phyloP scores from a whole-genome alignment of 2,113 vertebrate genomes.

The Rhinolophus sinicus region DNA sequence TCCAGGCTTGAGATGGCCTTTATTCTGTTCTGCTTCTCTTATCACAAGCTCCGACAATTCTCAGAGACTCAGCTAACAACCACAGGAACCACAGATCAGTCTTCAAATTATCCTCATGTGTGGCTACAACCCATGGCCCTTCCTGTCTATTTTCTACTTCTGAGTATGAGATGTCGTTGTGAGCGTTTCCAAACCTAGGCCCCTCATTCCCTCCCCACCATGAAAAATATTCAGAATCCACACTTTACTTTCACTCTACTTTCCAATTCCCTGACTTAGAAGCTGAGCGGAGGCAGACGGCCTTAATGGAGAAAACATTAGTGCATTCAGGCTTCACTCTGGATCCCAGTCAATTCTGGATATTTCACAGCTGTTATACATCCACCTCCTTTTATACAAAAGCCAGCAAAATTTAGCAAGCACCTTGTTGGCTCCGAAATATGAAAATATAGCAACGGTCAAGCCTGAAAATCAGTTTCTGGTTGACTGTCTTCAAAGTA shows the following conservation, averaged over 20 bases:
- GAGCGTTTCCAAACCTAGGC: neutral
- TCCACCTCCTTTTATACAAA: conserved; percentile 62
- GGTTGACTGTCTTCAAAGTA: neutral
- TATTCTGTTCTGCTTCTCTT: conserved; percentile 69
- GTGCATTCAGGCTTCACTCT: conserved; percentile 13
- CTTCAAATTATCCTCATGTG: neutral
- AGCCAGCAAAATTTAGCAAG: conserved; percentile 70
- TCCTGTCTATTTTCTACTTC: neutral
- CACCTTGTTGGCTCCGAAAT: conserved; percentile 73
- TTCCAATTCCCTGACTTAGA: neutral
- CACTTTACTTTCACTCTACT: neutral
- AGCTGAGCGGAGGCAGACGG: conserved; percentile 12
- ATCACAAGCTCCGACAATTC: conserved; percentile 65
- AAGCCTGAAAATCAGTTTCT: conserved; percentile 72
- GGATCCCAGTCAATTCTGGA: conserved; percentile 68
- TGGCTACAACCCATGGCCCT: neutral
- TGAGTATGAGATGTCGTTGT: neutral
- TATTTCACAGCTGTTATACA: conserved; percentile 65
- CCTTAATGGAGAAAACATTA: conserved; percentile 58
- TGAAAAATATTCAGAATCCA: neutral
- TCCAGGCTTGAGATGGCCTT: conserved; percentile 62
- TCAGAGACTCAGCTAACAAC: conserved; percentile 64
- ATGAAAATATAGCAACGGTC: conserved; percentile 59
- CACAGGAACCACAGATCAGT: conserved; percentile 64
- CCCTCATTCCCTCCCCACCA: too few species aligned